These are phyloP conservation scores for Tinamus guttatus DNA, from an alignment of 2,113 vertebrate species.

Conservation along the genomic window DNA sequence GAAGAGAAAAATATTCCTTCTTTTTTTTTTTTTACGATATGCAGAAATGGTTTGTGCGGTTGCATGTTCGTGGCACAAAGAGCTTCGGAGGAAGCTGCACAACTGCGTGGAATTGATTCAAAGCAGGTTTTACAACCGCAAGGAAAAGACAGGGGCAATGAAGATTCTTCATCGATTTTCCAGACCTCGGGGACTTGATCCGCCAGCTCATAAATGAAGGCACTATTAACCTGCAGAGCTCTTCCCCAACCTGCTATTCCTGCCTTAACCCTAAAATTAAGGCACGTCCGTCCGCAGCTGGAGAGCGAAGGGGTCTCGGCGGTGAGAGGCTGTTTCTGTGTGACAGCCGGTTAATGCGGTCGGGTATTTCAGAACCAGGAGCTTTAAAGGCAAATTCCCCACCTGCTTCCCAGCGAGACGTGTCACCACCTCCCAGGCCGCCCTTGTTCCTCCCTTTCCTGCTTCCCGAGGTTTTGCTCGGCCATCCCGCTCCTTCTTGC, in stretches of 20 bases:
- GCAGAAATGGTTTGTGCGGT: neutral
- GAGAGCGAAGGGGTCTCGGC: neutral
- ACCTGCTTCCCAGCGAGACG: neutral
- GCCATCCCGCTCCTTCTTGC: neutral
- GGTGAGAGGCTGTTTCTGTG: fast-evolving
- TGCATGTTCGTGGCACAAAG: neutral
- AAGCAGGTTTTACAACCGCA: neutral
- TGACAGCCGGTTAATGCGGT: neutral
- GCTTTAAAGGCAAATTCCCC: neutral
- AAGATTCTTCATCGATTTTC: neutral
- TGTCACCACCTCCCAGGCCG: neutral
- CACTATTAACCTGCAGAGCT: neutral
- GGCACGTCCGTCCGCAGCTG: fast-evolving
- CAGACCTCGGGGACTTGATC: neutral
- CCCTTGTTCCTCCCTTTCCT: neutral
- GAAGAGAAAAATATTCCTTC: neutral
- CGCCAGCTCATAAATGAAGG: neutral
- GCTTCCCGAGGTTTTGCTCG: too few relatives aligned
- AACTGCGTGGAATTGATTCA: neutral
- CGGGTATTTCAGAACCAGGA: fast-evolving
- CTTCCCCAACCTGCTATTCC: neutral
- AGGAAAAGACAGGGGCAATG: neutral
- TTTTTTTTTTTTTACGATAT: neutral
- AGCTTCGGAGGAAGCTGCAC: neutral
- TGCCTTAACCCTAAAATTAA: neutral